phyloP scores from a whole-genome alignment of 1,140 invertebrate genomes.

The Pseudachorutes palmiensis region DNA sequence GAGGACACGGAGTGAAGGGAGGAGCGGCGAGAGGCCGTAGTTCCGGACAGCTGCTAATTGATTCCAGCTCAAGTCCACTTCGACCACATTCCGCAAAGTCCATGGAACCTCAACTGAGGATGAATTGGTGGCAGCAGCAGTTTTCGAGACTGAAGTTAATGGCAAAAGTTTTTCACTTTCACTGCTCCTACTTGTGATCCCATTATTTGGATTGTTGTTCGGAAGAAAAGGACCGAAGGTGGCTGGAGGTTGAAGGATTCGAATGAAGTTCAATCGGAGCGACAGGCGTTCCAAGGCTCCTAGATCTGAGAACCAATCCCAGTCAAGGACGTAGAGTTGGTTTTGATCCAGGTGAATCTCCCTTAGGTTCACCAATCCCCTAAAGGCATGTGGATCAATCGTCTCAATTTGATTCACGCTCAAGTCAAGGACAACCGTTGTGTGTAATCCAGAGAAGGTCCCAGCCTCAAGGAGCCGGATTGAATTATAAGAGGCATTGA shows the following conservation, averaged over 20 bases:
- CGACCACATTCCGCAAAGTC: conserved; percentile 51
- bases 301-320: conserved; percentile 49
- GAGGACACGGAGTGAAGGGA: conserved; percentile 22
- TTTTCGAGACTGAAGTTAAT: background rate
- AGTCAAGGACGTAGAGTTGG: conserved; percentile 34
- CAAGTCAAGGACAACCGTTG: conserved; percentile 59
- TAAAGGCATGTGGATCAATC: conserved; percentile 61
- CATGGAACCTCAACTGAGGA: conserved; percentile 45
- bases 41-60: conserved; percentile 59
- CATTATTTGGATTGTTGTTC: background rate
- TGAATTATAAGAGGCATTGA: conserved; percentile 68
- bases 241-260: conserved; percentile 28
- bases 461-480: conserved; percentile 61
- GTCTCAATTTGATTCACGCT: conserved; percentile 66
- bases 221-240: conserved; percentile 14
- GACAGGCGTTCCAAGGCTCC: conserved; percentile 47
- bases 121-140: background rate
- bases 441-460: conserved; percentile 62
- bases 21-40: conserved; percentile 18
- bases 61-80: conserved; percentile 69
- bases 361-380: conserved; percentile 59
- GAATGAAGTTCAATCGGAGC: conserved; percentile 38
- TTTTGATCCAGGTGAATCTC: conserved; percentile 68
- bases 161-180: conserved; percentile 10
- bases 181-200: background rate